Base-by-base conservation (phyloP, 2,888 invertebrate genomes). In the Drosophila acutilabella region DNA sequence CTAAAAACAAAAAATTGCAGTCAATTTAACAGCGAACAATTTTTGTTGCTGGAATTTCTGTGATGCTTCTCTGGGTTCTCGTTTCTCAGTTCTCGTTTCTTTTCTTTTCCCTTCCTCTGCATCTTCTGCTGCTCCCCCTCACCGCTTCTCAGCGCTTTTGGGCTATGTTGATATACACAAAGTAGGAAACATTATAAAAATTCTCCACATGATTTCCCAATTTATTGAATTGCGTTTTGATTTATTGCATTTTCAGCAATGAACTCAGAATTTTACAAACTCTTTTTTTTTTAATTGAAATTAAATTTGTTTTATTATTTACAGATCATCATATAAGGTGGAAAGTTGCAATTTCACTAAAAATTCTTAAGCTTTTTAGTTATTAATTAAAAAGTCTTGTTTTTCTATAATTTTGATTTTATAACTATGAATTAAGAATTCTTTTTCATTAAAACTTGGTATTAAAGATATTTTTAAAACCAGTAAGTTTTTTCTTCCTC, bases 1-100 rank as follows among this genome's bases (percentile, higher is more conserved):
- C 83, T 83, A 83, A 83, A 89, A 83, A 87, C 89, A 75, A 87
- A 78, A 88, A 83, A 83, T 86, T 83, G 84, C 87, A 83, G 73
- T 75, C 78, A 72, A 82, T 82, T 87, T 76, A 71, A 72, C 75
- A 65, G 81, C 87, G 71, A 51, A 76, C 71, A 81, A 74, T 64
- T 76, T 42, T 64, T 50, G 45, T 45, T 44, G 41, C 52, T 79
- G 85, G 75, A 85, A 88, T 82, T 79, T 70, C 52, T 38, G 36
- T 26, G 57, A 73, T 67, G 58, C 20, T 41, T 50, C 26, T 26
- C 8, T 33, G 2, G 20, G 16, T 26, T 23, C 48, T 23, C 40
- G 26, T 26, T 20, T 20, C 20, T 20, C 20, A 20, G 20, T 20
- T 20, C 14, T 57, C 26, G 2, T 38, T 40, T 59, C 33, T 42